Percentiles rank a stretch among this genome's conserved stretches.
Evolutionary conservation across 2,113 vertebrate species (phyloP).

Genomic region (Zapus hudsonius): DNA sequence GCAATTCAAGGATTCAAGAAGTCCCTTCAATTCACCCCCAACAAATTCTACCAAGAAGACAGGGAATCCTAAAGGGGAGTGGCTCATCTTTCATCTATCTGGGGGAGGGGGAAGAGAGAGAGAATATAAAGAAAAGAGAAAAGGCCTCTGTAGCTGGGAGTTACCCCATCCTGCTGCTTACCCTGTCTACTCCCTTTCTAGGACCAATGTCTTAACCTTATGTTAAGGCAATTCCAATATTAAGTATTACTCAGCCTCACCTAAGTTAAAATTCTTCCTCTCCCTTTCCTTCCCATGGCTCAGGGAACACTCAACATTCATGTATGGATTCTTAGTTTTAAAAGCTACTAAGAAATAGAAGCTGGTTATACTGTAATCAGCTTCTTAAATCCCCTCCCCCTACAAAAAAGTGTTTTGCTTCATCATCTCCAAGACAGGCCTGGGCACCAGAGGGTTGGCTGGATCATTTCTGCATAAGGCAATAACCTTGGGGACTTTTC

Average conservation of each 20-base stretch:
- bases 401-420: conserved; percentile 80
- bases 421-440: conserved; percentile 79
- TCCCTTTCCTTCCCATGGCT: not conserved
- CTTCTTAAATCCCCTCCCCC: conserved; percentile 72
- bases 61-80: conserved; percentile 34
- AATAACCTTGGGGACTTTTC: conserved; percentile 66
- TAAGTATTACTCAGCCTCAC: not conserved
- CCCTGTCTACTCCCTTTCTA: not conserved
- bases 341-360: conserved; percentile 25
- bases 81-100: not conserved
- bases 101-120: conserved; percentile 12
- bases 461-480: conserved; percentile 66
- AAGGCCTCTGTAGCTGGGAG: not conserved
- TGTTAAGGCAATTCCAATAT: conserved; percentile 5
- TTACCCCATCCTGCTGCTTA: conserved; percentile 31
- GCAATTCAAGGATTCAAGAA: conserved; percentile 1
- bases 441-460: conserved; percentile 37
- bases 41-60: not conserved
- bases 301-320: not conserved
- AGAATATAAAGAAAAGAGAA: not conserved
- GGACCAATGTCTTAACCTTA: not conserved
- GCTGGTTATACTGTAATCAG: conserved; percentile 33
- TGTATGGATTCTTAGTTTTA: not conserved
- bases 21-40: conserved; percentile 11
- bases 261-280: not conserved